Percentiles rank a stretch among this genome's conserved stretches.
Evolutionary conservation across 2,888 invertebrate species (phyloP).

Genomic region (Himalopsyche kuldschensis): DNA sequence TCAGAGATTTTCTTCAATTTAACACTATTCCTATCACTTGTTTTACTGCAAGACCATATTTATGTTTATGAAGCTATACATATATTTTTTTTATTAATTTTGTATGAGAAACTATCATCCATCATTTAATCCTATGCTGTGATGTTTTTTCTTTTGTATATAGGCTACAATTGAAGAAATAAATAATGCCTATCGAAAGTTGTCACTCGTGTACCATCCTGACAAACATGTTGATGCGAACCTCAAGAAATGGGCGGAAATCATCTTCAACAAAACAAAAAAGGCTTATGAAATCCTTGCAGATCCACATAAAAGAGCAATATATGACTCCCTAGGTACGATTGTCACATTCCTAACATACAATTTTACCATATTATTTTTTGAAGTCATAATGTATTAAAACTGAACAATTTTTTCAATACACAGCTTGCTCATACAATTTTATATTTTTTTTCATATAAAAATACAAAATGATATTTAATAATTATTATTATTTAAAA

Average conservation of each 20-base stretch:
- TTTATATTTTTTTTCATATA: too few species aligned
- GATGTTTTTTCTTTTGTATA: slow-evolving; percentile 40
- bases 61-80: too few species aligned
- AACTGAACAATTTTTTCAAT: too few species aligned
- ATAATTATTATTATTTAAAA: too few species aligned
- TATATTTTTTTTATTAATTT: too few species aligned
- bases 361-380: neutral
- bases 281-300: slow-evolving; percentile 93
- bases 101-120: too few species aligned
- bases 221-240: slow-evolving; percentile 89
- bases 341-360: neutral
- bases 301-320: slow-evolving; percentile 91
- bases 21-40: neutral
- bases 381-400: neutral
- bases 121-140: neutral
- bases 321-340: slow-evolving; percentile 79
- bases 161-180: slow-evolving; percentile 94
- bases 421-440: too few species aligned
- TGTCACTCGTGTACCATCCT: slow-evolving; percentile 94
- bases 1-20: too few species aligned
- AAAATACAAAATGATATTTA: too few species aligned
- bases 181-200: slow-evolving; percentile 85
- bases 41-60: neutral
- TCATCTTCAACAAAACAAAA: slow-evolving; percentile 90
- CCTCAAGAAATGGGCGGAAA: slow-evolving; percentile 86